Evolutionary conservation across 2,113 vertebrate species (phyloP), one percentile per base, ranked within the genome.

Genomic region (Scalopus aquaticus): DNA sequence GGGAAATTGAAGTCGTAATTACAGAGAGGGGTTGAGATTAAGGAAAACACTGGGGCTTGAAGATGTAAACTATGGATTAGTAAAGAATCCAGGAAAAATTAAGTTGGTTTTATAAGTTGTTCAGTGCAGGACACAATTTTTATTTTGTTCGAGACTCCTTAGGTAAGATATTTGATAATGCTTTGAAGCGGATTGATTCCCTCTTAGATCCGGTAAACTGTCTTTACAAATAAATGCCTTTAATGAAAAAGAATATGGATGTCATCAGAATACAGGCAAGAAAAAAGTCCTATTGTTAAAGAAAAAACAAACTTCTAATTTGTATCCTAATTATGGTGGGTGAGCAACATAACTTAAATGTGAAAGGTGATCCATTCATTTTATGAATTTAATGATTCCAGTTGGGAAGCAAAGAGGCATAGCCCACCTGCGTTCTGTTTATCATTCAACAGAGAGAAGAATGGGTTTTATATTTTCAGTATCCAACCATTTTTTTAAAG

Each of bases 381-480:
- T 91, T 44, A 32, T 88, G 54, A 90, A 17, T 73, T 93, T 88
- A 80, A 56, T 24, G 85, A 28, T 90, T 88, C 95, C 30, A 58
- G 0, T 72, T 74, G 54, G 37, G 81, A 96, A 85, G n/a, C 62
- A 88, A 88, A 93, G 15, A 22, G 6, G 5, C 8, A 76, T 78
- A 86, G 26, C 37, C 54, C 24, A 46, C 37, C 30, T 91, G 42
- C 60, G 9, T 82, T 92, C 56, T 89, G 22, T 88, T 92, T 88
- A n/a, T 49, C 89, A 20, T 80, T 94, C 26, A 80, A 58, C 54
- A 74, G 74, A 72, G 65, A 87, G 37, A 77, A 87, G 28, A 58
- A 92, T 90, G 67, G 37, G 24, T 92, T 88, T 89, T 88, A 78
- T 65, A 72, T 42, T 81, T 81, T 92, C 54, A n/a, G 32, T 64